Base-by-base conservation (phyloP, 2,888 invertebrate genomes). In the Pinctada fucata region DNA sequence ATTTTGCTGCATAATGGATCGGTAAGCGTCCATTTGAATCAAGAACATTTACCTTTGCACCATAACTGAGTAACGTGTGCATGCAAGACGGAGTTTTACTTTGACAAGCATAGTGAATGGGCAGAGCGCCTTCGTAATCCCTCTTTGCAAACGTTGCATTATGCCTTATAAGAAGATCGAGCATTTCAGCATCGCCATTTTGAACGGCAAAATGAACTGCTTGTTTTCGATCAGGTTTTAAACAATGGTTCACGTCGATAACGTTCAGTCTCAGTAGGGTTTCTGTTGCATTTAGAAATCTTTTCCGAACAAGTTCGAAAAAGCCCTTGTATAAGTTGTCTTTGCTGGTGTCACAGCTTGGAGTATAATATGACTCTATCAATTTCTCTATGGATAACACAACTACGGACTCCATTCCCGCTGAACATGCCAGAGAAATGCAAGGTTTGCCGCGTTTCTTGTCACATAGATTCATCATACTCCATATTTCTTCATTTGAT, bases 71-170 rank as follows among this genome's bases (percentile, higher is more conserved):
- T n/a, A 79, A 71, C 6, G 52, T 6, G 13, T 72, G 13, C n/a
- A 79, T 47, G 31, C 75, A 75, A 31, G 49, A 48, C 1, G 52
- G n/a, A 52, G 51, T 75, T 8, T 74, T 74, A 45, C 47, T 47
- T 10, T 58, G 63, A 6, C 69, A 71, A 16, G 79, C 79, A 49
- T 79, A 74, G 31, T 79, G 79, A 58, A 75, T 79, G 3, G 79
- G 75, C 47, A 64, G 64, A 48, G 45, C 68, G 45, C 71, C 75
- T 6, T 48, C 52, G 10, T 0, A 8, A 48, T 79, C 79, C 31
- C 13, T 48, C 2, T n/a, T 45, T 45, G 49, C 31, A 13, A 71
- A 4, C 8, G 16, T 45, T n/a, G 66, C 69, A 2, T 49, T 65
- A 49, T 75, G 58, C 47, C 45, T 65, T 16, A 72, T 0, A 10